Evolutionary conservation across 2,888 invertebrate species (phyloP).

Genomic region (Hoplodrina blanda): DNA sequence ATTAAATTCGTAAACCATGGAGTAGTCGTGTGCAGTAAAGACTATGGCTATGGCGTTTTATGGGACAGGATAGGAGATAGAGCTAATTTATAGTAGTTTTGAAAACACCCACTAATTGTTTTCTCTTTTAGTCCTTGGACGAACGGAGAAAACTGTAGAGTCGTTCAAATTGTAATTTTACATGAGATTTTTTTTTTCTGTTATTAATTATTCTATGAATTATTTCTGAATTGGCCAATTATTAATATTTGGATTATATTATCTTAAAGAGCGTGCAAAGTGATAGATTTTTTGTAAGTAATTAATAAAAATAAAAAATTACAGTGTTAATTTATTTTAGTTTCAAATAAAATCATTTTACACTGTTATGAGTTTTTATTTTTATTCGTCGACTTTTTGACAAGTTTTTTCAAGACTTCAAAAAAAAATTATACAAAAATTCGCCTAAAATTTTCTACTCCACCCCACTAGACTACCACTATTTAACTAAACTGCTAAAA

Average conservation of each 20-base stretch:
- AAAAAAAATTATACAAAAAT: no score
- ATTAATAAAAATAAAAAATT: no score
- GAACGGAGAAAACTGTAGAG: constrained; percentile 41
- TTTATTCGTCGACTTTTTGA: no score
- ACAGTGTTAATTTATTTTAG: no score
- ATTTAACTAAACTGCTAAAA: constrained; percentile 71
- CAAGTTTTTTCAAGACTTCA: no score
- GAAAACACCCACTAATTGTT: constrained; percentile 63
- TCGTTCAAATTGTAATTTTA: not conserved
- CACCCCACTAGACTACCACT: constrained; percentile 49
- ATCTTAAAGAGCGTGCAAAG: no score
- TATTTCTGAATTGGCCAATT: no score
- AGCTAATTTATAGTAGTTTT: constrained; percentile 64
- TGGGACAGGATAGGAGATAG: constrained; percentile 63
- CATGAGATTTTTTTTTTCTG: not conserved
- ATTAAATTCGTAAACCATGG: constrained; percentile 30
- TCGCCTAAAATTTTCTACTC: no score
- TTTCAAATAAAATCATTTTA: no score
- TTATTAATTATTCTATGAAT: not conserved
- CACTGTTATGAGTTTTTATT: no score
- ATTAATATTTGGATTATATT: no score
- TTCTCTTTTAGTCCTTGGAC: constrained; percentile 57
- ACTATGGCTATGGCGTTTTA: constrained; percentile 58
- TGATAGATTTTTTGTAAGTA: no score
- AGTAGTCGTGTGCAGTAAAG: constrained; percentile 62